Evolutionary conservation across 2,113 vertebrate genomes (phyloP), one percentile per base, ranked within the genome.

Genomic region (Alces alces): DNA sequence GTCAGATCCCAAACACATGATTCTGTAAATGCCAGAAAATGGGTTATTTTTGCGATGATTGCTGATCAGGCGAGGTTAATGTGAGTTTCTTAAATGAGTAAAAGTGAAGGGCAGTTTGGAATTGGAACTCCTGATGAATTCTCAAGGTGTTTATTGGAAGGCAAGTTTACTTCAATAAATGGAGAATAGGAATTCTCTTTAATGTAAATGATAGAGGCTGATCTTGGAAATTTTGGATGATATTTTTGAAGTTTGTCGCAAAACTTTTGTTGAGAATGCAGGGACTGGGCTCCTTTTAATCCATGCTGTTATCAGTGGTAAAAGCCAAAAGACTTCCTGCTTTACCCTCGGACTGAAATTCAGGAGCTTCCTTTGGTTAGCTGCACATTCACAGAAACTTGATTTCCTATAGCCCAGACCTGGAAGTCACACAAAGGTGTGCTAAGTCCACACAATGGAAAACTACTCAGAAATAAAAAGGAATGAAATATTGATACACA

Each of bases 191-290:
- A 54, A 66, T 95, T 94, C 36, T 54, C 13, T 94, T 78, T 78
- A 45, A 82, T 94, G 17, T 93, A 93, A 84, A 91, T 33, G 30
- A 43, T 25, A 19, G 19, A 89, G 30, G 58, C 54, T 86, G 33
- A 70, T 70, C 78, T 66, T 7, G 11, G 47, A 25, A 60, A 86
- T n/a, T 66, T 80, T 86, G 33, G 54, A 11, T 96, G 27, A 6
- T 93, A 78, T 54, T 96, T 95, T 92, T 90, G 84, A 95, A 91
- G 43, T 91, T 84, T 84, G 47, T 93, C 84, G 28, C 39, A 92
- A 93, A 93, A 93, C 19, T 39, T 87, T 87, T 96, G 2, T 96
- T 90, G 39, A 92, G 61, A 96, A 89, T 83, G 5, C 13, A 79
- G 47, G 14, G 90, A 95, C 2, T 50, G 50, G 50, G 14, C n/a